Evolutionary conservation across 2,888 invertebrate species (phyloP), one percentile per base, ranked within the genome.

Genomic region (Listrodromus nycthemerus): DNA sequence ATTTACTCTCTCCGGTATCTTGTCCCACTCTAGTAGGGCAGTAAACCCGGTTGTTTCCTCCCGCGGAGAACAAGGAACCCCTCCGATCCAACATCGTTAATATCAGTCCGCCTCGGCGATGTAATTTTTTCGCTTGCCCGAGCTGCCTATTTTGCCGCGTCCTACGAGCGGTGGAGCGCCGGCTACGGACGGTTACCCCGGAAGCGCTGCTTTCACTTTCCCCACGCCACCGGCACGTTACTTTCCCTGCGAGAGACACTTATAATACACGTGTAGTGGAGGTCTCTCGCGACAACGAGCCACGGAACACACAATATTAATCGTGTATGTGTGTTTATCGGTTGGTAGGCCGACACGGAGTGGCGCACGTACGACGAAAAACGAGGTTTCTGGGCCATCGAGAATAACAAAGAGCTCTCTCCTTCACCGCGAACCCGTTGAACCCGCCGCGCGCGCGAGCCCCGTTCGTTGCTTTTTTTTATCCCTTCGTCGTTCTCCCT

Each of bases 121-220:
- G 81, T 78, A 80, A 71, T 87, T 84, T 63, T 45, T 83, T 75
- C 50, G 30, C 19, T 45, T 66, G 33, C 58, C 67, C 45, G 7
- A 10, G 50, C 66, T 41, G 27, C 45, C 76, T 30, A 48, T 30
- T 16, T 24, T 6, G 16, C 27, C 13, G 41, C 5, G 69, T 45
- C 21, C 55, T 45, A 45, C 52, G 41, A 48, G 37, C 63, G 55
- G 45, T 52, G 58, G 71, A 65, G 61, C 70, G 24, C 48, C 5
- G 41, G 71, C 61, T 63, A 67, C 71, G 77, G 77, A 78, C 82
- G 82, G 81, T 81, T 88, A 89, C 88, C 90, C 89, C 91, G 90
- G 89, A 91, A 90, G 89, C 85, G 77, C 67, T 37, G 91, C 91
- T 91, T 91, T 91, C 91, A 90, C 91, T 91, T 91, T 91, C 91